Evolutionary conservation across 1,140 invertebrate genomes (phyloP).

Genomic region (Drosophila malerkotliana): DNA sequence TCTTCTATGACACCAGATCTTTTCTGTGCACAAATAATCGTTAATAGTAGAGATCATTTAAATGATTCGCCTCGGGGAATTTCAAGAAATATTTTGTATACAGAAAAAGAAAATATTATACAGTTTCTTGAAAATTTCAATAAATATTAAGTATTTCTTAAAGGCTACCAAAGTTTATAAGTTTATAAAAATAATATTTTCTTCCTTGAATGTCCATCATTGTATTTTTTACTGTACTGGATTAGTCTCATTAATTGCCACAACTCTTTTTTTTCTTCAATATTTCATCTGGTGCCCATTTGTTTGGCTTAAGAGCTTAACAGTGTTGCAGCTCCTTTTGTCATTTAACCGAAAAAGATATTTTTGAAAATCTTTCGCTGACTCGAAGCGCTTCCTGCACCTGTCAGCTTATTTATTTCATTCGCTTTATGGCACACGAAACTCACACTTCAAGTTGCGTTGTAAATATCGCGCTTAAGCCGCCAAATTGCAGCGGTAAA

Average conservation of each 20-base stretch:
- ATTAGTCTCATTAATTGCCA: constrained; percentile 28
- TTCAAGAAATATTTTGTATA: constrained; percentile 9
- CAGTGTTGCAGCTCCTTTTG: constrained; percentile 29
- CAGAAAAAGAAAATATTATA: constrained; percentile 5
- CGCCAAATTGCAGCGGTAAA: constrained; percentile 71
- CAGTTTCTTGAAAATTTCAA: not conserved
- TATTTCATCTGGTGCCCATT: constrained; percentile 45
- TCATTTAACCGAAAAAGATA: constrained; percentile 11
- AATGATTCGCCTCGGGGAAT: constrained; percentile 22
- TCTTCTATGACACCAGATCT: constrained; percentile 18
- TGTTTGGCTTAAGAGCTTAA: constrained; percentile 48
- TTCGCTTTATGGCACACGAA: constrained; percentile 63
- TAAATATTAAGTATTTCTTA: not conserved
- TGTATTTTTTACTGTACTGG: not conserved
- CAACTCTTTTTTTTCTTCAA: constrained; percentile 38
- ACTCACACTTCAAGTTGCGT: constrained; percentile 66
- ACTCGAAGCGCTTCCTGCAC: constrained; percentile 39
- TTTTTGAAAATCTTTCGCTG: constrained; percentile 23
- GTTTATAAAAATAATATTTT: too few species aligned
- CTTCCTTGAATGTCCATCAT: too few species aligned
- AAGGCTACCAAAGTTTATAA: too few species aligned
- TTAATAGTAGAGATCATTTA: constrained; percentile 43
- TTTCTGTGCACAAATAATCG: constrained; percentile 27
- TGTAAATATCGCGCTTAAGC: constrained; percentile 79
- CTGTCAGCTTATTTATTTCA: constrained; percentile 59